Base-by-base conservation (phyloP, 2,113 vertebrate genomes). In the Neolamprologus ventralis region DNA sequence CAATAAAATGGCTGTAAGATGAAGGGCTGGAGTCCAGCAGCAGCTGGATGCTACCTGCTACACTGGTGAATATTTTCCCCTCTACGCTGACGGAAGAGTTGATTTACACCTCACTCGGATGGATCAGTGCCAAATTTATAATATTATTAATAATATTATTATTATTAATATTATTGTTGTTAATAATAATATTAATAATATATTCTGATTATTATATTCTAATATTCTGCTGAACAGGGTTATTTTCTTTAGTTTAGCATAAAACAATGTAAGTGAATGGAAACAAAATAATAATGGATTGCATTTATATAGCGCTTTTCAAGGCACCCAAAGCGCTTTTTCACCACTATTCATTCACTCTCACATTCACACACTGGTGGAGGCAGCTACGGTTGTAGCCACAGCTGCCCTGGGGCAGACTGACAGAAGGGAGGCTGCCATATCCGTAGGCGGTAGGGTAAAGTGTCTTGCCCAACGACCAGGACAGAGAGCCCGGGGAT, bases 141-240 rank as follows among this genome's bases (percentile, higher is more conserved):
- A 5, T 51, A 51, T 9, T 51, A 51, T 5, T 51, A n/a, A 0
- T 51, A 19, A 9, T 51, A 51, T 0, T 10, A 11, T 5, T 47
- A 9, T 3, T 54, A 10, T 2, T 11, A 53, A 5, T 10, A 53
- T n/a, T 53, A n/a, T n/a, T 10, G 2, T 17, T 47, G 1, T 7
- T 16, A 16, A 7, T 16, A 40, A 37, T 10, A 37, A 31, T 31
- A 31, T 4, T 51, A 42, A 42, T 12, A 42, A 42, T 12, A 42
- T 42, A 0, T 42, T 42, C 11, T 12, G 40, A 42, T 0, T 42
- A 42, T 42, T 42, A 42, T 42, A 42, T 42, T 42, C 40, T 3
- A 55, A 55, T 26, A 55, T 57, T 26, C 2, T 57, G 12, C 11
- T 57, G 54, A 5, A 1, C 54, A 14, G 54, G 54, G 21, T 57